Evolutionary conservation across 53 echinoderm and acorn worm species (phyloP).

Genomic region (Pentamera pediparva): DNA sequence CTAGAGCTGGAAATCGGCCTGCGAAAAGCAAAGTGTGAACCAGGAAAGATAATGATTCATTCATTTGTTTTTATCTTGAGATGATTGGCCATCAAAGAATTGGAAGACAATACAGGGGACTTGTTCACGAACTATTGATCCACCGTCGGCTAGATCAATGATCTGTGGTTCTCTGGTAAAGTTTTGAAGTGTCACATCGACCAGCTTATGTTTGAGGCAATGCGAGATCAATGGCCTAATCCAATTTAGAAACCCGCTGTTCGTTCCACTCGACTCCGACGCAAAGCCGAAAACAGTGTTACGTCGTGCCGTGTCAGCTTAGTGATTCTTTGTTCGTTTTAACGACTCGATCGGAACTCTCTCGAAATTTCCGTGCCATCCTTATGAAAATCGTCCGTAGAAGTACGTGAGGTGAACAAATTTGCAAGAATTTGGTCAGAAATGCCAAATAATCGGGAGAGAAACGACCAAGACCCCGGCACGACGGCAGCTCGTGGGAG

Average conservation of each 20-base stretch:
- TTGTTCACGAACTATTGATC: too few species aligned
- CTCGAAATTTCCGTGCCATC: neutral
- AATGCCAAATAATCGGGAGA: conserved; percentile 37
- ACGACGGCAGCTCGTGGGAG: conserved; percentile 32
- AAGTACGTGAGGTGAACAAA: conserved; percentile 23
- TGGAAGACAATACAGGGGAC: neutral
- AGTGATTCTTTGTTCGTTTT: conserved; percentile 23
- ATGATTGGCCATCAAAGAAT: too few species aligned
- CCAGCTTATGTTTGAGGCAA: conserved; percentile 11
- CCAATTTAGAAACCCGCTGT: conserved; percentile 25
- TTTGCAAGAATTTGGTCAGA: conserved; percentile 33
- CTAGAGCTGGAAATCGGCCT: too few species aligned
- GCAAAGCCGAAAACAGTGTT: conserved; percentile 6
- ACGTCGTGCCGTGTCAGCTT: conserved; percentile 14
- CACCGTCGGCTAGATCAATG: conserved; percentile 10
- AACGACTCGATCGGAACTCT: conserved; percentile 4
- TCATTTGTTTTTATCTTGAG: too few species aligned
- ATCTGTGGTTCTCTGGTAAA: neutral
- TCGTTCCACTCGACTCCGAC: conserved; percentile 28
- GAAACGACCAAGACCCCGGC: conserved; percentile 29
- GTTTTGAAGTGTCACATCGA: conserved; percentile 14
- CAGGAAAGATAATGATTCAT: too few species aligned
- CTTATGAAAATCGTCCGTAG: conserved; percentile 18
- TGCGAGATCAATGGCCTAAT: conserved; percentile 34
- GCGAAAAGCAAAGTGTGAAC: too few species aligned